These are phyloP conservation scores for Sylvicola fuscatus DNA, from an alignment of 2,888 invertebrate species.

Conservation along the genomic window DNA sequence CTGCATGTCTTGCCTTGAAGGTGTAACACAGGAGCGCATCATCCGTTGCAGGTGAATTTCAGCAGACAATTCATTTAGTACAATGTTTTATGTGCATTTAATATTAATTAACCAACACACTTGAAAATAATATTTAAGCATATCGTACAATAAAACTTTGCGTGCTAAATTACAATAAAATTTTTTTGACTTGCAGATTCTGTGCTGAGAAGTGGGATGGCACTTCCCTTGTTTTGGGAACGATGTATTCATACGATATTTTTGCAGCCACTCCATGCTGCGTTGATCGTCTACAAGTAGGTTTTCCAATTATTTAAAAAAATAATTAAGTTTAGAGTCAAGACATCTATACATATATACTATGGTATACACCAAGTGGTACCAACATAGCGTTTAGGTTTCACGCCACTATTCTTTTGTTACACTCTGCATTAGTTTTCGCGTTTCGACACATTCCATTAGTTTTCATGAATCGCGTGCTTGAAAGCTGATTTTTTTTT, in stretches of 20 bases:
- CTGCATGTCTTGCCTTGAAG: slow-evolving; percentile 86
- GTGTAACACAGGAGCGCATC: slow-evolving; percentile 49
- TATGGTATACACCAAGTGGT: too few species aligned
- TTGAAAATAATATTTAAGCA: too few species aligned
- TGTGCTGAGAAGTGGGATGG: slow-evolving; percentile 84
- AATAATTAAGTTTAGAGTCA: too few species aligned
- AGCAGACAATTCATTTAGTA: not conserved
- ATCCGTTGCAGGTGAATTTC: slow-evolving; percentile 45
- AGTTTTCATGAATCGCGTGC: too few species aligned
- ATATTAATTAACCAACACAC: not conserved
- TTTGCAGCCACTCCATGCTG: slow-evolving; percentile 96
- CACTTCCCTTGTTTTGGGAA: slow-evolving; percentile 79
- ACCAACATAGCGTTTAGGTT: too few species aligned
- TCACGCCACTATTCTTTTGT: too few species aligned
- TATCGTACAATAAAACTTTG: too few species aligned
- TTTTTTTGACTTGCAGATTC: slow-evolving; percentile 26
- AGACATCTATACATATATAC: too few species aligned
- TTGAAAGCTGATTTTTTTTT: too few species aligned
- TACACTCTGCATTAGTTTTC: too few species aligned
- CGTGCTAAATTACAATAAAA: not conserved
- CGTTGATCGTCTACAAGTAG: slow-evolving; percentile 73
- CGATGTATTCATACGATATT: slow-evolving; percentile 97
- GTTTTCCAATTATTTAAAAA: slow-evolving; percentile 9
- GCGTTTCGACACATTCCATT: too few species aligned
- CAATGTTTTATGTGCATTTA: not conserved